Conservation (phyloP, 2,888 invertebrate genomes). For the Eupithecia exiguata region DNA sequence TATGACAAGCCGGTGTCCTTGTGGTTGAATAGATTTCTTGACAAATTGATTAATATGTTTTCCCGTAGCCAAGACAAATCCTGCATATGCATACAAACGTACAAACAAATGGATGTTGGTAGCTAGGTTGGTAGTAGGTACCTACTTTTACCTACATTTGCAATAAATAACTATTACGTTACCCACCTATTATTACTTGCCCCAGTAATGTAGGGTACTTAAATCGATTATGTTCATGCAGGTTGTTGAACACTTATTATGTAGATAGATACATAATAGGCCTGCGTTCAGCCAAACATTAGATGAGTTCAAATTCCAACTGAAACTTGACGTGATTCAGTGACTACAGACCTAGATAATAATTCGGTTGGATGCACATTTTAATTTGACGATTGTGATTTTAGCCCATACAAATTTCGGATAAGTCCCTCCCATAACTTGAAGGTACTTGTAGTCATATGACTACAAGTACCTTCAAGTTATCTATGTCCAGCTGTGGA, state of each 20-base stretch:
- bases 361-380: constrained; percentile 5
- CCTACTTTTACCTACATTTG: background rate
- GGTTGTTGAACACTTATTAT: background rate
- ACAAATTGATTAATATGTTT: background rate
- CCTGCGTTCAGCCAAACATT: background rate
- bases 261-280: background rate
- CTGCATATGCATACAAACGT: background rate
- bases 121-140: too few relatives aligned
- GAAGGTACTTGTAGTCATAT: background rate
- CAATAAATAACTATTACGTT: background rate
- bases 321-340: background rate
- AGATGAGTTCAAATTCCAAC: background rate
- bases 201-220: too few relatives aligned
- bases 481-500: too few relatives aligned
- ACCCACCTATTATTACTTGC: background rate
- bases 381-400: background rate
- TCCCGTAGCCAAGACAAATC: background rate
- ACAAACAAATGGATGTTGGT: too few relatives aligned
- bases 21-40: background rate
- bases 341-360: background rate
- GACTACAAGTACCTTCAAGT: too few relatives aligned
- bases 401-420: background rate
- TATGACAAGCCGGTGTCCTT: background rate
- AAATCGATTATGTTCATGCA: too few relatives aligned
- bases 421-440: background rate